Conservation (phyloP, 2,113 vertebrate species). For the Menidia beryllina region DNA sequence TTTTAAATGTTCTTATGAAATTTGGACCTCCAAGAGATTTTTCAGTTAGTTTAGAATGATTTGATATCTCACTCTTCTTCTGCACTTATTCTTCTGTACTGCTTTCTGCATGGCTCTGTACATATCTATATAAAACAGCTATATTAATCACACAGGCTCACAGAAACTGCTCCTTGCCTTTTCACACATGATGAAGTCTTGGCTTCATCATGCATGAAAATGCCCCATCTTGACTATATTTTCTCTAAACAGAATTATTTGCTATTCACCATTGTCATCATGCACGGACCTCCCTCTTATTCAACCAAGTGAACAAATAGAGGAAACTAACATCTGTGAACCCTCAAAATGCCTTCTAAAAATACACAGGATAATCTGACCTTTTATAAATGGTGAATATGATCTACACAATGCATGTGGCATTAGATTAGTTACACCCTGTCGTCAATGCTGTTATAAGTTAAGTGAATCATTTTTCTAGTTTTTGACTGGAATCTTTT, state of each 20-base stretch:
- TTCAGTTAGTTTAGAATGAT: too few species aligned
- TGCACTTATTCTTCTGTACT: too few species aligned
- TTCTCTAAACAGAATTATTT: constrained; percentile 12
- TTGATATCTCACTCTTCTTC: too few species aligned
- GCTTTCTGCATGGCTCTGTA: too few species aligned
- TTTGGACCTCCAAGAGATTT: too few species aligned
- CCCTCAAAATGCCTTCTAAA: constrained; percentile 50
- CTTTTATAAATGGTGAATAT: constrained; percentile 32
- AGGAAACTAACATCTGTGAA: constrained; percentile 60
- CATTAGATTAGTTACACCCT: constrained; percentile 48
- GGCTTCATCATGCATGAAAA: background rate
- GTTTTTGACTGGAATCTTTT: constrained; percentile 23
- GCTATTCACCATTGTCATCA: constrained; percentile 33
- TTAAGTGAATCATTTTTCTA: constrained; percentile 14
- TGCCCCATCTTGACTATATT: background rate
- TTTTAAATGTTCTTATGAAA: too few species aligned
- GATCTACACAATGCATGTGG: constrained; percentile 53
- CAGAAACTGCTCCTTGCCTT: constrained; percentile 14
- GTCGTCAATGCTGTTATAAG: constrained; percentile 50
- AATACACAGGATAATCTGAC: constrained; percentile 51
- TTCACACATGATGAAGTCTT: constrained; percentile 7
- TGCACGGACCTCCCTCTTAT: constrained; percentile 9
- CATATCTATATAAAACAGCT: too few species aligned
- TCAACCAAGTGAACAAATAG: constrained; percentile 70
- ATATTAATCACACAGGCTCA: too few species aligned